phyloP scores from a whole-genome alignment of 2,113 vertebrate species.

The Chunga burmeisteri region DNA sequence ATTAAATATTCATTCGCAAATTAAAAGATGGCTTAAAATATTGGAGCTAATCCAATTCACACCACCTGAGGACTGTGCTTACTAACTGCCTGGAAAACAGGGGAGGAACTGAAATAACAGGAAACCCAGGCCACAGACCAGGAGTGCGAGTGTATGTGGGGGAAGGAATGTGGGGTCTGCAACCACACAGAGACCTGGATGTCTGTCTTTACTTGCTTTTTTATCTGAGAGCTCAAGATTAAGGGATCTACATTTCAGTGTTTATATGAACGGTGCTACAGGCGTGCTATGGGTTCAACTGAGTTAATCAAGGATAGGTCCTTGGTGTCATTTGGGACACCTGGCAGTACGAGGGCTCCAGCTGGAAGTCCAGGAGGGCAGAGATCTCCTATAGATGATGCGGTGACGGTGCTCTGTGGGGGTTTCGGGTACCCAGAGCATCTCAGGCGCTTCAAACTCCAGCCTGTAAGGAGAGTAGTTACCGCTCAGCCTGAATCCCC shows the following conservation, averaged over 20 bases:
- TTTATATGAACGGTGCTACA: background rate
- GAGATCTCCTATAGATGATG: background rate
- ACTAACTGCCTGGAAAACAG: background rate
- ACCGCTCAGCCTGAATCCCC: background rate
- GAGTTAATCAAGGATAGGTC: background rate
- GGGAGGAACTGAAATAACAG: background rate
- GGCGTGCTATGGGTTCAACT: background rate
- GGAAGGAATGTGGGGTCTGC: background rate
- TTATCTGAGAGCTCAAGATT: background rate
- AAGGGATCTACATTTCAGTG: background rate
- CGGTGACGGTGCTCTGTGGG: background rate
- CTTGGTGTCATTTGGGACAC: background rate
- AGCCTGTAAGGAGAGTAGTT: background rate
- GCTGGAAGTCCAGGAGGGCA: background rate
- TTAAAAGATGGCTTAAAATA: constrained; percentile 34
- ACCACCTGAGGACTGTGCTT: background rate
- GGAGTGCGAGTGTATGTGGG: accelerated
- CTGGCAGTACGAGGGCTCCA: background rate
- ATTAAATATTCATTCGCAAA: constrained; percentile 23
- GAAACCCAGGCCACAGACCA: background rate
- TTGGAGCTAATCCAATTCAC: background rate
- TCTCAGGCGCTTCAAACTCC: background rate
- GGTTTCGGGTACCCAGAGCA: background rate
- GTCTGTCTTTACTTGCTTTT: background rate
- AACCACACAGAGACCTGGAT: background rate